Conservation (phyloP, 2,888 invertebrate species). For the Sclerodermus sp. region DNA sequence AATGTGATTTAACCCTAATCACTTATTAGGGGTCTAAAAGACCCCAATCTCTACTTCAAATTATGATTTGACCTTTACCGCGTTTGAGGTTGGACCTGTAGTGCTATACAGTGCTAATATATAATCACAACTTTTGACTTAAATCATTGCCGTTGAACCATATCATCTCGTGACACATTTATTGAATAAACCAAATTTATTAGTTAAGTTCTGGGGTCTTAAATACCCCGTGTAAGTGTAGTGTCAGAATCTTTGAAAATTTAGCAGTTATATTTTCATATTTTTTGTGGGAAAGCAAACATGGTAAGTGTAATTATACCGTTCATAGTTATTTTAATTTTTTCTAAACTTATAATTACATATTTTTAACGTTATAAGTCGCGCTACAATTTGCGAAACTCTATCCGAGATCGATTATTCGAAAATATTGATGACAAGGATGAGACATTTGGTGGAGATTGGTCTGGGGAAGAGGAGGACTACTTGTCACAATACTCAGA, state of each 20-base stretch:
- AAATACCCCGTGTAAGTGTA: background rate
- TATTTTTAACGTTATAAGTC: background rate
- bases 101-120: background rate
- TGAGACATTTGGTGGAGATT: background rate
- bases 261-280: background rate
- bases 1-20: background rate
- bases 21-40: background rate
- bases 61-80: background rate
- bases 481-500: background rate
- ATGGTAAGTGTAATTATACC: background rate
- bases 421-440: background rate
- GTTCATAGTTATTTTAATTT: background rate
- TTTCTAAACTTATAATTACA: background rate
- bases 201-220: background rate
- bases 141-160: background rate
- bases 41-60: background rate
- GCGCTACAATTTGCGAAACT: background rate
- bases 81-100: background rate
- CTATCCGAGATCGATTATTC: background rate
- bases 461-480: background rate
- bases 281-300: background rate
- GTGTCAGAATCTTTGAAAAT: background rate
- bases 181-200: background rate
- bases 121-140: background rate
- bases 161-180: background rate